A percentile compares a stretch with the other conserved stretches of the same genome.
Evolutionary conservation across 23 tunicate genomes (phyloP).

Genomic region (Trididemnum nubilum): DNA sequence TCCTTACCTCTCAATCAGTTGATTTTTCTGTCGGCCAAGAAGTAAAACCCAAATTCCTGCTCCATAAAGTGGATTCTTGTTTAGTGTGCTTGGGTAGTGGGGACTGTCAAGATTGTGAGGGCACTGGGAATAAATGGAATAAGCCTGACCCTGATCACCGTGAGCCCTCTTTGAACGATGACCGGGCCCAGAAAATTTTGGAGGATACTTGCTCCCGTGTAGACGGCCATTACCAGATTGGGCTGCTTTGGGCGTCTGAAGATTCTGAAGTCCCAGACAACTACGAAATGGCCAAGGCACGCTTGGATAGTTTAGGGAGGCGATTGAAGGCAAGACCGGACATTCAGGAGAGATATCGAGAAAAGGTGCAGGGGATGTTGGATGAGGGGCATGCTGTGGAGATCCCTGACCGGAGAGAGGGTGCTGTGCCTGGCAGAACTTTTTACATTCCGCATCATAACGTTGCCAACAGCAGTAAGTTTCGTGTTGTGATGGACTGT

Average conservation of each 20-base stretch:
- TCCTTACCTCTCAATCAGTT: too few relatives aligned
- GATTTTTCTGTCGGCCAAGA: too few relatives aligned
- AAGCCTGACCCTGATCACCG: too few relatives aligned
- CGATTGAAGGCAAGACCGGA: neutral
- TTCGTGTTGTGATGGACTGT: neutral
- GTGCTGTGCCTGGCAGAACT: neutral
- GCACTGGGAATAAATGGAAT: too few relatives aligned
- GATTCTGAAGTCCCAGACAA: neutral
- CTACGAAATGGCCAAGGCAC: neutral
- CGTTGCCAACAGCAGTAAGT: neutral
- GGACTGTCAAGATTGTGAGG: neutral
- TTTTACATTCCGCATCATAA: neutral
- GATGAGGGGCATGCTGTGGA: neutral
- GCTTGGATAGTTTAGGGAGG: neutral
- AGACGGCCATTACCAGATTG: constrained; percentile 1
- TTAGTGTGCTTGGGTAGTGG: too few relatives aligned
- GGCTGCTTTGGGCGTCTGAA: neutral
- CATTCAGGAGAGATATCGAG: neutral
- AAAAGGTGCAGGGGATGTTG: too few relatives aligned
- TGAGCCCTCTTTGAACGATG: neutral
- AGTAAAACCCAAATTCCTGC: too few relatives aligned
- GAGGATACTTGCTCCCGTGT: neutral
- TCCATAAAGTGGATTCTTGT: too few relatives aligned
- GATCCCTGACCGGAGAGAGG: neutral
- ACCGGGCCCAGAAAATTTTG: neutral